Base-by-base conservation (phyloP, 2,113 vertebrate genomes). In the Coreoperca whiteheadi region DNA sequence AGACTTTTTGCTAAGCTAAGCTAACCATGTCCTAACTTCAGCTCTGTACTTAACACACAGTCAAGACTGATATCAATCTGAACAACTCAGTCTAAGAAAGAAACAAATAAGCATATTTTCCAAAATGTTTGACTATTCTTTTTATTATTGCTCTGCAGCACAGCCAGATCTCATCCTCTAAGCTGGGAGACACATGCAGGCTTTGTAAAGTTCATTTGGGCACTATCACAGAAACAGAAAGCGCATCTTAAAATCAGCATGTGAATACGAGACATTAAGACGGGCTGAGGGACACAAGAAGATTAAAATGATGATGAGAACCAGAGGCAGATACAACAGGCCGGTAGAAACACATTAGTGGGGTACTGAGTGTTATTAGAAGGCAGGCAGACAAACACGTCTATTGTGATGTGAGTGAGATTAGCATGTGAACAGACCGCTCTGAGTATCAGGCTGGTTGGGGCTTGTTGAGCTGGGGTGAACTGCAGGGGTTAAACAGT, bases 341-440 rank as follows among this genome's bases (percentile, higher is more conserved):
- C 41, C 10, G 20, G 21, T 9, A 53, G 71, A 60, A 25, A 37
- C 28, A 37, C 37, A 18, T 43, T 46, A 50, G 64, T 67, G 64
- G 34, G 32, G 46, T 48, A 37, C 3, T 64, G 23, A 48, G 51
- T 30, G 28, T 57, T 25, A 64, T 34, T 63, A 53, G 32, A 54
- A 46, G 51, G 66, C 56, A 80, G 43, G 14, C 41, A 50, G 21
- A 23, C n/a, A 63, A 41, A 48, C 68, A 59, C 7, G 30, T 23
- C 32, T 67, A 15, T 56, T 30, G 51, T 39, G 78, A 72, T 48
- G n/a, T 32, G 69, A 21, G 9, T 21, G 53, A 34, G 18, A 86
- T 73, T 74, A 77, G 53, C 79, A 86, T 86, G 68, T 81, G 53
- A 82, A 86, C 67, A 34, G 53, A 48, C 43, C 12, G 70, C 60